Evolutionary conservation across 2,113 vertebrate genomes (phyloP), one percentile per base, ranked within the genome.

Genomic region (Equus quagga): DNA sequence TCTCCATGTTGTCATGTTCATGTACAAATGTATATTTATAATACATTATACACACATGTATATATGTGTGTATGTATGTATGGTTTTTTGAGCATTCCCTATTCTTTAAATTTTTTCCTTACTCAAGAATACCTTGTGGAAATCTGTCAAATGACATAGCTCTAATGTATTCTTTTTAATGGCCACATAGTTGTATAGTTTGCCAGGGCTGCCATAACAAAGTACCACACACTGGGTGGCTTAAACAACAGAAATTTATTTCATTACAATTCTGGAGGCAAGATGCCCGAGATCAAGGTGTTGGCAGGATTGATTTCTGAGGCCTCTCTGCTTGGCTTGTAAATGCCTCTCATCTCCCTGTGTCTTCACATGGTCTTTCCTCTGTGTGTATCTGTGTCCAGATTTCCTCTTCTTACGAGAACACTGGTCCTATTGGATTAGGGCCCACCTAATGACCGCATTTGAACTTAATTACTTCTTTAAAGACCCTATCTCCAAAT

Each of bases 71-170:
- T 33, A 0, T 0, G 5, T 49, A 9, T 58, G 3, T 21, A 3
- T 69, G 11, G 2, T 41, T n/a, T 64, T 72, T 94, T 82, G 26
- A 82, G n/a, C 41, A 65, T 80, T 92, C 58, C 19, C 46, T 91
- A 13, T 91, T 80, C 49, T 91, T 90, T 46, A 58, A 31, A 33
- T n/a, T 94, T 82, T 92, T 96, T 17, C 44, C 49, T 73, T 46
- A 83, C 58, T 58, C 64, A 82, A 75, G 44, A 87, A 76, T 86
- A 56, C 31, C 18, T 91, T 65, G 54, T 72, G 13, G 54, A 90
- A 78, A 54, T 70, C 64, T 79, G 18, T 88, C 49, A 88, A 75
- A 75, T 70, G n/a, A n/a, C 70, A 79, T 18, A 94, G 12, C 51
- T 88, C 21, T 87, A 31, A 31, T 91, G 64, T 28, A 33, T 72